Base-by-base conservation (phyloP, 2,797 vertebrate species). In the Anolis apletophallus region DNA sequence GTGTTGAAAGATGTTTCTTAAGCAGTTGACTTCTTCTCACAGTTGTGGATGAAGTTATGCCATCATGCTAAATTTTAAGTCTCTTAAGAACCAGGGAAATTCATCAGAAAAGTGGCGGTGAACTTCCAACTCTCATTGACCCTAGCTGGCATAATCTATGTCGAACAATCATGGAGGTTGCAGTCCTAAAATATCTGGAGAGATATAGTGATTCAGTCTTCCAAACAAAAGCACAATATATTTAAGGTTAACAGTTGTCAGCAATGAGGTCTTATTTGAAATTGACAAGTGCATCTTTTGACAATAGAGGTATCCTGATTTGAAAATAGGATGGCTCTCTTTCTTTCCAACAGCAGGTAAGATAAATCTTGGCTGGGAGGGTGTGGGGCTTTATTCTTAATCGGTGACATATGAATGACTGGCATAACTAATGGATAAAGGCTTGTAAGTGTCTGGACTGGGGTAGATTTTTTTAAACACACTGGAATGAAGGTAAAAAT, bases 371-470 rank as follows among this genome's bases (percentile, higher is more conserved):
- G 13, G 3, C 1, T 13, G 59, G 73, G 13, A 46, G 23, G 9
- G 19, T 23, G 26, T 10, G 26, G 61, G 61, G 3, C 50, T 12
- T 0, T 0, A 19, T 0, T n/a, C 2, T 12, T 0, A 0, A 10
- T 0, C 9, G 2, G 46, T 64, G 61, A 64, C 11, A 40, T 59
- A 40, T 0, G 17, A 40, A 68, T 5, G 52, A 46, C 2, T 14
- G 54, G 52, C 6, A n/a, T 55, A 3, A 23, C 71, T 73, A 40
- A 73, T 40, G 11, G 40, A 21, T 73, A 12, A 72, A 73, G 36
- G 36, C 71, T 72, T 23, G 1, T 3, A 0, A 16, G 0, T 36
- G 3, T 68, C 79, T 68, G 12, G 36, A 29, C 40, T n/a, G 54
- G 68, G 36, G 23, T 68, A 8, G 7, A 52, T 36, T 57, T 50